Base-by-base conservation (phyloP, 1,140 invertebrate species). In the Aphelenchoides besseyi region DNA sequence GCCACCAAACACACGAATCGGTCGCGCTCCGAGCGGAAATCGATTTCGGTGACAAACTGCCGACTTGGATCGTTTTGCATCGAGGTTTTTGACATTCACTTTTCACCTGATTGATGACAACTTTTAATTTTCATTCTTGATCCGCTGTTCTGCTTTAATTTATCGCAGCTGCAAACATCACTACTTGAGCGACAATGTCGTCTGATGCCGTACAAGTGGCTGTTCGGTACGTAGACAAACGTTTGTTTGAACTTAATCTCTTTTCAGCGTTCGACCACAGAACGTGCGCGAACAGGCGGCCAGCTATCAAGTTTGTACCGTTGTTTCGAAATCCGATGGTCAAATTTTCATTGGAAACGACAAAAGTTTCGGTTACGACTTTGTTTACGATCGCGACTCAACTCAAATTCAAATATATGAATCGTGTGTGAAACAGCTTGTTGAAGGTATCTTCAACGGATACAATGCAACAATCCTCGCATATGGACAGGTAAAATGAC, bases 341-440 rank as follows among this genome's bases (percentile, higher is more conserved):
- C 93, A 97, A 84, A 90, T 98, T n/a, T 88, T 94, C 0, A 88
- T 98, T 3, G 95, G 94, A 55, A 90, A 91, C 18, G 94, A 97
- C 85, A 89, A 91, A 76, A 86, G 89, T 0, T 96, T 94, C 78
- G 94, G 92, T 0, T 97, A 90, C 84, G 95, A 95, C 85, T 89
- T 91, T 87, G 92, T 93, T 0, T 92, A 94, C 79, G 87, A 89
- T 66, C 86, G 89, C 33, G 86, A 89, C 37, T 86, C 89, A 16
- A 87, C 86, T 0, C 93, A 96, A 82, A 87, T 89, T 30, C 86
- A 89, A 33, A 88, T 95, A 66, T 96, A 94, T 85, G 87, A 91
- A 23, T 88, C 86, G 2, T 90, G 91, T 74, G 90, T 95, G 2
- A 88, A 90, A 74, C 85, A 87, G 23, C 88, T 95, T 62, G 88